Evolutionary conservation across 2,888 invertebrate genomes (phyloP), one percentile per base, ranked within the genome.

Genomic region (Tolmerus cingulatus): DNA sequence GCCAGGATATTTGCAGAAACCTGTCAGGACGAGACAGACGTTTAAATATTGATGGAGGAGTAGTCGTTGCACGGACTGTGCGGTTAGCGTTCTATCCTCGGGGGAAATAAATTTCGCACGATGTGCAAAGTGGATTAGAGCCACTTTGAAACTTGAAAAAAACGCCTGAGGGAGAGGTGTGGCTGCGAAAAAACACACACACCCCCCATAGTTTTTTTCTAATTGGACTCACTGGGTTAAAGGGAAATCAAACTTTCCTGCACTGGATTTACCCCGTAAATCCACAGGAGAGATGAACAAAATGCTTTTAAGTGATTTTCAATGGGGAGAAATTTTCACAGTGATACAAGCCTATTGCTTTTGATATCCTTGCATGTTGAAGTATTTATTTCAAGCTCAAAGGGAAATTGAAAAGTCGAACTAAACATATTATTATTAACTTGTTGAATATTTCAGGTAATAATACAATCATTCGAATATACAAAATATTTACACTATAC

Each of bases 41-140:
- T 51, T 79, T 79, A 79, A 46, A 79, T 46, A 46, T 79, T 79
- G 79, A 79, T 79, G 79, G 55, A 30, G n/a, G 51, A 30, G 30
- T n/a, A 46, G 34, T 51, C 46, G 51, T 46, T 27, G 14, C 79
- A 51, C 5, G 51, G 23, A 27, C 27, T 66, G 14, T 57, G 57
- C 19, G 23, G 57, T 57, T n/a, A 12, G 9, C 19, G 9, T 66
- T n/a, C 66, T 23, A 66, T 66, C 23, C 23, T 27, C 66, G 5
- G 9, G 66, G 66, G 66, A 66, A 66, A 66, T 66, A 66, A 66
- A 66, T 66, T 66, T 66, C 66, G 12, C 66, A 66, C 66, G 66
- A 66, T 8, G 27, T 27, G 27, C 27, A 66, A 66, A 66, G 66
- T 66, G 66, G 66, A 66, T 66, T 66, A 66, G 66, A 66, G 66